Evolutionary conservation across 2,888 invertebrate species (phyloP).

Genomic region (Troides oblongomaculatus): DNA sequence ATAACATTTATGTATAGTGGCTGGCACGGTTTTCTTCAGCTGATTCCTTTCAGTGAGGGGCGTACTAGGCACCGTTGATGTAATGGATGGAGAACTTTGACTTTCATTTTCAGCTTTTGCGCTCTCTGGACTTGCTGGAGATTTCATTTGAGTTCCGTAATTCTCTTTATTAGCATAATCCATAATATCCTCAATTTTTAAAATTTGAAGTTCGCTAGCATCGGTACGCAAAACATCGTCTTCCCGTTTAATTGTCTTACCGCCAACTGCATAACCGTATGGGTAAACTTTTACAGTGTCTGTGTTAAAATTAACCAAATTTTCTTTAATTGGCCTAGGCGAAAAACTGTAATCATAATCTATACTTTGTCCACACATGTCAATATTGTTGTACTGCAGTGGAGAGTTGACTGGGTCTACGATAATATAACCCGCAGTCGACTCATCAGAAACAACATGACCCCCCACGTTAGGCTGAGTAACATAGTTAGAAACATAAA

Average conservation of each 20-base stretch:
- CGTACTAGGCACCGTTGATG: conserved; percentile 66
- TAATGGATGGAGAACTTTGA: conserved; percentile 56
- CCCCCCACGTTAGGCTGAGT: conserved; percentile 89
- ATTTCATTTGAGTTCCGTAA: conserved; percentile 71
- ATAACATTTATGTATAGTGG: conserved; percentile 83
- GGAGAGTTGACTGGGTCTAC: conserved; percentile 66
- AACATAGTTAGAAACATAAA: conserved; percentile 80
- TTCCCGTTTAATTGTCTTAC: conserved; percentile 69
- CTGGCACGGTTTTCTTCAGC: conserved; percentile 55
- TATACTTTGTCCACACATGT: conserved; percentile 54
- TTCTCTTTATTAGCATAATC: conserved; percentile 78
- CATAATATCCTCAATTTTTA: conserved; percentile 75
- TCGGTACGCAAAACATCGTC: conserved; percentile 54
- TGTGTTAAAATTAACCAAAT: conserved; percentile 57
- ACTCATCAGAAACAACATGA: conserved; percentile 80
- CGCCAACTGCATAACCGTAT: conserved; percentile 63
- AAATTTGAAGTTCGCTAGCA: conserved; percentile 62
- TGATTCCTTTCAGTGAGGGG: conserved; percentile 70
- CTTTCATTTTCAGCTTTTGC: conserved; percentile 66
- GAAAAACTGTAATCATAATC: conserved; percentile 70
- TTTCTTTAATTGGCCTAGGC: conserved; percentile 60
- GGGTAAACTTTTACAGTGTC: conserved; percentile 63
- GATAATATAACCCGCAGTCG: conserved; percentile 73
- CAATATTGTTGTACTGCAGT: conserved; percentile 61
- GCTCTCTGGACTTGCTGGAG: conserved; percentile 74